Evolutionary conservation across 64 coral and sea anemone species (phyloP), one percentile per base, ranked within the genome.

Genomic region (Montipora foliosa): DNA sequence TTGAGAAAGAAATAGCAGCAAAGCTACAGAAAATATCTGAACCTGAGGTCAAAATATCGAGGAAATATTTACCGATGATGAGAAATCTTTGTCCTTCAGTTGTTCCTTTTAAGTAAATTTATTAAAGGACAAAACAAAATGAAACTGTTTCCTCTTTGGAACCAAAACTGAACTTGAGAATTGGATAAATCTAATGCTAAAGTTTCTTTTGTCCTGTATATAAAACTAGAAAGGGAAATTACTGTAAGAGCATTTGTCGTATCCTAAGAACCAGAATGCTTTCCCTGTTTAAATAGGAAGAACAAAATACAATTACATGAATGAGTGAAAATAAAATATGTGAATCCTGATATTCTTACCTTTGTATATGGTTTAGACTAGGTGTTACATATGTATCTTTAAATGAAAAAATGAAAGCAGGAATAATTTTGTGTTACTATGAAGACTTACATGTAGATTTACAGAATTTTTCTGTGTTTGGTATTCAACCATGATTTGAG

Each of bases 161-260:
- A 57, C 53, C 53, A 57, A 57, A 57, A 57, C 10, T 57, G 53
- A 57, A 57, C 53, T 57, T 57, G 53, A 57, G 53, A 57, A 57
- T 57, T 57, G 5, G 10, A 2, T 57, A 57, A 57, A 6, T 57
- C 6, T 57, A 57, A 11, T 57, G 2, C 53, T 57, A 57, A 57
- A 57, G 53, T 57, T 57, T 57, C 3, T 57, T 57, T 57, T 57
- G 53, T 2, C 53, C 53, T 57, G 6, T 57, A 57, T 0, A 57
- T 57, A 11, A 57, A 57, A 57, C 53, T 57, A 57, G 53, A 57
- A 2, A 76, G 19, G 15, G 64, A 67, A 46, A 67, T 88, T 52
- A 49, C 24, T 15, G 87, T 67, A 24, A 88, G 75, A 8, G 11
- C 24, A 58, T 75, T 74, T 58, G 71, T 72, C n/a, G 87, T 72